Percentiles rank a stretch among this genome's conserved stretches.
These are phyloP conservation scores for Parambassis ranga DNA, from an alignment of 2,797 vertebrate genomes.

Conservation along the genomic window DNA sequence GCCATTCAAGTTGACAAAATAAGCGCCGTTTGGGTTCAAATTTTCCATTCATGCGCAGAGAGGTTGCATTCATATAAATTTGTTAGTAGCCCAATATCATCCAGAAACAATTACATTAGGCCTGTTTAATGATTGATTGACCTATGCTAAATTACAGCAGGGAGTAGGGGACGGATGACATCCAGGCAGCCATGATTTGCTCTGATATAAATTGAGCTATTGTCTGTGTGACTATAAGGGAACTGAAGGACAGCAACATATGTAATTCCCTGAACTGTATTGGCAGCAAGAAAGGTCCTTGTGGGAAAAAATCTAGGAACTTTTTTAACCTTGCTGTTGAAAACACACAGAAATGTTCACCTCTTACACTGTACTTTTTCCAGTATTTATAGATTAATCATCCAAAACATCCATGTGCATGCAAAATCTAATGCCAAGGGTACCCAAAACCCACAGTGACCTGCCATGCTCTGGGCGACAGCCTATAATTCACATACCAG, in stretches of 20 bases:
- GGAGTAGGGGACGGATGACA: neutral
- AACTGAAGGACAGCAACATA: neutral
- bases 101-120: neutral
- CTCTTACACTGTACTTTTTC: neutral
- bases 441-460: conserved; percentile 10
- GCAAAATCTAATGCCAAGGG: conserved; percentile 54
- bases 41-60: neutral
- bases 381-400: conserved; percentile 47
- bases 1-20: neutral
- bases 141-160: no score
- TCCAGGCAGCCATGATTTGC: neutral
- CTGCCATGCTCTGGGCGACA: conserved; percentile 16
- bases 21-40: neutral
- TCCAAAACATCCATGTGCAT: conserved; percentile 43
- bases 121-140: conserved; percentile 9
- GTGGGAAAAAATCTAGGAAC: no score
- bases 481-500: conserved; percentile 51
- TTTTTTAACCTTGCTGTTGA: no score
- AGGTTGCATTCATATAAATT: no score
- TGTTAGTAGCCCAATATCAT: no score
- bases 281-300: no score
- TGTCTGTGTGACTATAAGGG: neutral
- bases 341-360: neutral
- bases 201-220: conserved; percentile 12
- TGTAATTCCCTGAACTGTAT: neutral